phyloP scores from a whole-genome alignment of 2,113 vertebrate species.

The Malurus alboscapulatus region DNA sequence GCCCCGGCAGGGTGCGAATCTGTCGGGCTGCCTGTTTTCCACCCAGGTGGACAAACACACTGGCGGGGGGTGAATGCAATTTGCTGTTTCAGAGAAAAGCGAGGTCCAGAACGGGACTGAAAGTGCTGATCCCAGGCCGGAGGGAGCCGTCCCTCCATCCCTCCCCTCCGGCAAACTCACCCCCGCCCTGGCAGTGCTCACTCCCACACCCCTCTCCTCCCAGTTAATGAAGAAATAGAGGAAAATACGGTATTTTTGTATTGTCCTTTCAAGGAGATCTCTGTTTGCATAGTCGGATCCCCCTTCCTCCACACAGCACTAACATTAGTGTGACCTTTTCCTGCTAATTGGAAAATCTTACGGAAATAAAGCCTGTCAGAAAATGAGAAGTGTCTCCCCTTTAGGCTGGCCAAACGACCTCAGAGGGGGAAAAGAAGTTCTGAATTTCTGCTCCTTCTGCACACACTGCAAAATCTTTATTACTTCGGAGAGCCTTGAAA shows the following conservation, averaged over 20 bases:
- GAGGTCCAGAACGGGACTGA: not conserved
- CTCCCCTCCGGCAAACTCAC: not conserved
- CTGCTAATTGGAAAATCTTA: constrained; percentile 98
- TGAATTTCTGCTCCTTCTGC: constrained; percentile 85
- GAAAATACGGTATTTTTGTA: constrained; percentile 52
- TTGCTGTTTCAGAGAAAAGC: constrained; percentile 17
- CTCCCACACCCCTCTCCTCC: not conserved
- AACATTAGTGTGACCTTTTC: constrained; percentile 93
- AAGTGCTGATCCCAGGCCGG: not conserved
- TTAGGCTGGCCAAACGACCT: constrained; percentile 86
- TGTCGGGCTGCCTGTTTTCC: not conserved
- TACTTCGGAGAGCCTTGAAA: constrained; percentile 85
- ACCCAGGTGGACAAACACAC: not conserved
- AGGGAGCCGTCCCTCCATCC: not conserved
- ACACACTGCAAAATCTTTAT: constrained; percentile 90
- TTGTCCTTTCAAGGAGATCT: constrained; percentile 78
- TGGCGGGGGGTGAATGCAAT: not conserved
- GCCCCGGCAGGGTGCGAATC: not conserved
- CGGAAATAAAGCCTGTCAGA: constrained; percentile 94
- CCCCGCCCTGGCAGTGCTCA: not conserved
- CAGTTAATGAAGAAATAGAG: constrained; percentile 42
- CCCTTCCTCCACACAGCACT: constrained; percentile 72
- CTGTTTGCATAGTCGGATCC: constrained; percentile 80
- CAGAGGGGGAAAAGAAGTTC: constrained; percentile 84
- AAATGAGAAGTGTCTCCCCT: constrained; percentile 85